These are phyloP conservation scores for Ceuthmochares aereus DNA, from an alignment of 2,113 vertebrate genomes.

Conservation along the genomic window DNA sequence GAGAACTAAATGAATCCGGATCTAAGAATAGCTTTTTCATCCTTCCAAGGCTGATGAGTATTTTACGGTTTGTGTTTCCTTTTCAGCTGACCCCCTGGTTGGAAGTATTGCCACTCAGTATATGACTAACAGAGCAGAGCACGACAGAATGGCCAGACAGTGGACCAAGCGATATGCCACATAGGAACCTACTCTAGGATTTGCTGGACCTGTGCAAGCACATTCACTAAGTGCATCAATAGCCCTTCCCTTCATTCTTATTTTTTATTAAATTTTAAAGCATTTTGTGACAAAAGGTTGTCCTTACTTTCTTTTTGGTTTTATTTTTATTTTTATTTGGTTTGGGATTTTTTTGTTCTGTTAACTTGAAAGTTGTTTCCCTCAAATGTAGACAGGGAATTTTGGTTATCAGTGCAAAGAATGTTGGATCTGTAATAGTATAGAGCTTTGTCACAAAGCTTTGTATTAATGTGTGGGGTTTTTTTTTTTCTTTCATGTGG, in stretches of 20 bases:
- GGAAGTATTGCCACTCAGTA: conserved; percentile 98
- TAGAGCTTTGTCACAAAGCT: conserved; percentile 90
- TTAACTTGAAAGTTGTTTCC: conserved; percentile 90
- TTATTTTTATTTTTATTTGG: conserved; percentile 41
- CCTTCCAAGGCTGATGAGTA: neutral
- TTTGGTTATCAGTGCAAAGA: conserved; percentile 86
- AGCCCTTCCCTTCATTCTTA: conserved; percentile 79
- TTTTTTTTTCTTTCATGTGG: conserved; percentile 73
- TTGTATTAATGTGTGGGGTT: conserved; percentile 87
- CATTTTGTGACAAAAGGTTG: conserved; percentile 82
- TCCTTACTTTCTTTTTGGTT: conserved; percentile 63
- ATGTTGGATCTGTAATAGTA: conserved; percentile 87
- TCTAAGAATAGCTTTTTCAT: neutral
- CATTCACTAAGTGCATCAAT: conserved; percentile 96
- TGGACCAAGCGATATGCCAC: conserved; percentile 97
- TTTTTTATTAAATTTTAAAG: conserved; percentile 83
- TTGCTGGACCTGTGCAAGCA: conserved; percentile 91
- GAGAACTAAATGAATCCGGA: neutral
- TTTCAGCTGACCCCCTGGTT: conserved; percentile 93
- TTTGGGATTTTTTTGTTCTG: conserved; percentile 71
- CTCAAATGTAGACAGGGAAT: conserved; percentile 82
- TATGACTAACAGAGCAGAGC: conserved; percentile 96
- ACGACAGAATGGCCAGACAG: conserved; percentile 96
- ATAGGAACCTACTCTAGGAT: conserved; percentile 76
- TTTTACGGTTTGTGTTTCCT: conserved; percentile 64